phyloP scores from a whole-genome alignment of 1,140 invertebrate species.

The Mycetomoellerius zeteki region DNA sequence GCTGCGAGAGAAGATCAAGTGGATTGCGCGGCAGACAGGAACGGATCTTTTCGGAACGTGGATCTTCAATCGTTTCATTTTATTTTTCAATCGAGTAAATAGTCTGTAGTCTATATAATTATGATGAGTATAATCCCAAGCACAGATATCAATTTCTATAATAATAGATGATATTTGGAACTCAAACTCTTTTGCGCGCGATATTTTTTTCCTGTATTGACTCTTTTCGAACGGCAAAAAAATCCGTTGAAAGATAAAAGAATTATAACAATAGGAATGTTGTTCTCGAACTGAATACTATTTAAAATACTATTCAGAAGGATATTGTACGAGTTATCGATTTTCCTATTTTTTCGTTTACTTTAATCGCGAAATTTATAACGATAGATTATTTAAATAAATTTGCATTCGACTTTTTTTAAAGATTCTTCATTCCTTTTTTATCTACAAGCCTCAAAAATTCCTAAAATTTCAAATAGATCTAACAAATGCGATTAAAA shows the following conservation, averaged over 20 bases:
- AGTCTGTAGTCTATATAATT: not conserved
- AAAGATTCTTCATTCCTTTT: not conserved
- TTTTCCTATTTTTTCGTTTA: not conserved
- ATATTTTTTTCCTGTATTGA: not conserved
- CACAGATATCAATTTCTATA: not conserved
- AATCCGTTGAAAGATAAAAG: not conserved
- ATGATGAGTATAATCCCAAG: not conserved
- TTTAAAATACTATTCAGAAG: not conserved
- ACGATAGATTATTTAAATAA: not conserved
- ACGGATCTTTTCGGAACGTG: not conserved
- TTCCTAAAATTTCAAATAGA: not conserved
- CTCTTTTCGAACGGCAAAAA: not conserved
- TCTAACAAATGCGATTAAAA: not conserved
- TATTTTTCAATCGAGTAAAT: not conserved
- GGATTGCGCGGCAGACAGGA: constrained; percentile 13
- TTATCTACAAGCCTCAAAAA: not conserved
- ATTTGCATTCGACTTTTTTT: not conserved
- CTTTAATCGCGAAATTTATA: not conserved
- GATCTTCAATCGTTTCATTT: not conserved
- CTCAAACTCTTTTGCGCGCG: not conserved
- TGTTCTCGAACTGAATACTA: not conserved
- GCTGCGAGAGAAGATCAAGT: constrained; percentile 20
- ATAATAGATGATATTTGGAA: not conserved
- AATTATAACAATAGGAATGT: not conserved
- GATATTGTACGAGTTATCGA: not conserved